A percentile compares a stretch with the other conserved stretches of the same genome.
Conservation (phyloP, 2,797 vertebrate genomes). For the Sebastes taczanowskii region DNA sequence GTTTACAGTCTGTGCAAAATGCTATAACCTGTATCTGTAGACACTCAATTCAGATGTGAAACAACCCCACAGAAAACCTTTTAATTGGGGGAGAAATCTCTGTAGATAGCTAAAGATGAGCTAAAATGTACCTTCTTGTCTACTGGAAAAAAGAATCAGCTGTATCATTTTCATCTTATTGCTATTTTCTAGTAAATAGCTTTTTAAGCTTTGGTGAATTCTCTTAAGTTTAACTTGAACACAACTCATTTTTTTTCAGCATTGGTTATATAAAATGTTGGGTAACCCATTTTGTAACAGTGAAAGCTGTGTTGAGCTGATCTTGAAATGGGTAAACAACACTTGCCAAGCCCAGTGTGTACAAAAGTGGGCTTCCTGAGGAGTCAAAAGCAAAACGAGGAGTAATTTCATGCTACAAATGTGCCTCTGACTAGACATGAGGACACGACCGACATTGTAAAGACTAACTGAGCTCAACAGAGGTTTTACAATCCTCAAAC, state of each 20-base stretch:
- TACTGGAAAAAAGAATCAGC: neutral
- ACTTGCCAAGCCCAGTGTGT: neutral
- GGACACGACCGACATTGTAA: neutral
- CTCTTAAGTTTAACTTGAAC: neutral
- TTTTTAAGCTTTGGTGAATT: neutral
- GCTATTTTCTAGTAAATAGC: neutral
- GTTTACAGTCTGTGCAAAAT: neutral
- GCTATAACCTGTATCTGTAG: neutral
- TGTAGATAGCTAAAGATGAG: neutral
- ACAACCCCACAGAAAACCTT: neutral
- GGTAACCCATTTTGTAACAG: constrained; percentile 18
- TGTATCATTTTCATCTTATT: neutral
- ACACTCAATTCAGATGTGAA: neutral
- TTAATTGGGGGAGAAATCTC: neutral
- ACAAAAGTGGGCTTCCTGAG: constrained; percentile 6
- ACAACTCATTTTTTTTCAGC: neutral
- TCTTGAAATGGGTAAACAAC: constrained; percentile 13
- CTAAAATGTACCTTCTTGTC: neutral
- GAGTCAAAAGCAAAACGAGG: neutral
- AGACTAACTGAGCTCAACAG: neutral
- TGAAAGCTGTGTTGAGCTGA: neutral
- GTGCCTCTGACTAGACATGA: neutral
- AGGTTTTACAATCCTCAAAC: neutral
- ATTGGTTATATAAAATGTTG: constrained; percentile 17
- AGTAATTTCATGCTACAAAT: constrained; percentile 1